Conservation (phyloP, 2,888 invertebrate genomes). For the Seira musarum region DNA sequence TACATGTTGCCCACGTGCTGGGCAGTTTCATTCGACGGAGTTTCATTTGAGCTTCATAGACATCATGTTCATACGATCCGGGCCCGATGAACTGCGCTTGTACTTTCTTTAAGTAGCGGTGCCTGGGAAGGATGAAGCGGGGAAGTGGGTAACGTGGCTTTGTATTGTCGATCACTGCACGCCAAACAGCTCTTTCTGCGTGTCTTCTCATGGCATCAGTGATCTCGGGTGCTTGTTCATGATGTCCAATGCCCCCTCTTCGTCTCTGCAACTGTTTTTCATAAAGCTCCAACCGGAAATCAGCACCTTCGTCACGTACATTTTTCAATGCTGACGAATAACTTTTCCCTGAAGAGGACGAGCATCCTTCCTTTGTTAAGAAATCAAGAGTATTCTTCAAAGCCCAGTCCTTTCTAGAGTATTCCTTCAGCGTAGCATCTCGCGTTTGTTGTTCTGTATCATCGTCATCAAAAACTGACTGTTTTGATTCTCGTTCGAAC, state of each 20-base stretch:
- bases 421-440: constrained; percentile 16
- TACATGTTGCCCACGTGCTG: constrained; percentile 37
- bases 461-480: background rate
- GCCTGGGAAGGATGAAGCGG: constrained; percentile 44
- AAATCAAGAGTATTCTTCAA: constrained; percentile 48
- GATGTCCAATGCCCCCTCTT: constrained; percentile 28
- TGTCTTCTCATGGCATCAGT: constrained; percentile 30
- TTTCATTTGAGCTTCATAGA: constrained; percentile 19
- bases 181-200: constrained; percentile 47
- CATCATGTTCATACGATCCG: constrained; percentile 47
- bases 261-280: constrained; percentile 35
- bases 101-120: constrained; percentile 35
- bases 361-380: constrained; percentile 31
- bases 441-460: background rate
- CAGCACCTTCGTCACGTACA: background rate
- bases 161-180: constrained; percentile 42
- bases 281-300: constrained; percentile 22
- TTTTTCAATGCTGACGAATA: constrained; percentile 22
- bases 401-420: constrained; percentile 39
- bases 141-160: constrained; percentile 53
- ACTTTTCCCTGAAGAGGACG: background rate
- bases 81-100: constrained; percentile 48
- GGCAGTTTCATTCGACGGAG: constrained; percentile 20
- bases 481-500: too few relatives aligned
- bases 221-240: constrained; percentile 33